Percentiles rank a stretch among this genome's conserved stretches.
Conservation (phyloP, 1,140 invertebrate genomes). For the Thereuonema tuberculata region DNA sequence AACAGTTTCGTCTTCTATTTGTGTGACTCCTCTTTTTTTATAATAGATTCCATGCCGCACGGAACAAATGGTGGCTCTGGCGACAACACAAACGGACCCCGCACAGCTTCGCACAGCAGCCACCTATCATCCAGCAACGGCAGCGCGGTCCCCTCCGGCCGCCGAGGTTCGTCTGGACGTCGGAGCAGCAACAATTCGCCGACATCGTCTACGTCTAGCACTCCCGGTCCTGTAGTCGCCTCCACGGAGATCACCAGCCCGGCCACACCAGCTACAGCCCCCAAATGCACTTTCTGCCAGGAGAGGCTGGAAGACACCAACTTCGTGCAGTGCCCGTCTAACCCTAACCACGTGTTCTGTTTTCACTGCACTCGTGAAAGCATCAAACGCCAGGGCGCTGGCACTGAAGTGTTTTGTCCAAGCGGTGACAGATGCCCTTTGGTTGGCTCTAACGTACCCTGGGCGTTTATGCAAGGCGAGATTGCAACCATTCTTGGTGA, state of each 20-base stretch:
- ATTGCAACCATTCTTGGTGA: constrained; percentile 97
- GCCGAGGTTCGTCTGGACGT: background rate
- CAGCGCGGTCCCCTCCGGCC: background rate
- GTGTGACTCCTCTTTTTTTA: no score
- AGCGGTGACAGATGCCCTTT: constrained; percentile 90
- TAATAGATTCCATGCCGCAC: no score
- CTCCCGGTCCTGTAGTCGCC: background rate
- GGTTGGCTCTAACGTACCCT: constrained; percentile 90
- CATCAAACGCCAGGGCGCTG: constrained; percentile 87
- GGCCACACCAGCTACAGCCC: constrained; percentile 31
- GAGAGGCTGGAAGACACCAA: constrained; percentile 97
- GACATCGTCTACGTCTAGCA: background rate
- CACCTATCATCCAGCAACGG: constrained; percentile 10
- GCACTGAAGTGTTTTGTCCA: constrained; percentile 79
- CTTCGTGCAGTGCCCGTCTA: constrained; percentile 98
- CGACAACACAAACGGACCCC: constrained; percentile 2
- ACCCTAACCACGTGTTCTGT: constrained; percentile 96
- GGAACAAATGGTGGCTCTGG: constrained; percentile 2
- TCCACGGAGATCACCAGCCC: background rate
- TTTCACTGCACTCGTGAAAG: constrained; percentile 96
- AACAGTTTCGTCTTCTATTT: no score
- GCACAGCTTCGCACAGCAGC: constrained; percentile 12
- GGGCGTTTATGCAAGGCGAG: constrained; percentile 99
- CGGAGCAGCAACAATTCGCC: background rate
- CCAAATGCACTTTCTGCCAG: constrained; percentile 87